Percentiles rank a stretch among this genome's conserved stretches.
Conservation (phyloP, 2,797 vertebrate genomes). For the Graptemys geographica region DNA sequence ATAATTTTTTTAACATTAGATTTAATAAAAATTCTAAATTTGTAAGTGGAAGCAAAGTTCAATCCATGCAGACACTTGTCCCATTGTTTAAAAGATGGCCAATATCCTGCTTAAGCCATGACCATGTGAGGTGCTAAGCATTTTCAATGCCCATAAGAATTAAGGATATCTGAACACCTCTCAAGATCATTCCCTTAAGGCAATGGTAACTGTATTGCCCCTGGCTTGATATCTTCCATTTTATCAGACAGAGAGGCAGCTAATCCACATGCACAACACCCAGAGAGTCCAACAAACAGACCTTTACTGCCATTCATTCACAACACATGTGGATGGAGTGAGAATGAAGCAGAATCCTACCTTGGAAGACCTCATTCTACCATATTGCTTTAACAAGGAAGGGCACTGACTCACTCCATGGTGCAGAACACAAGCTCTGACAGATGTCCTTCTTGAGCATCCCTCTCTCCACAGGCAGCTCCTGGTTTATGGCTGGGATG, state of each 20-base stretch:
- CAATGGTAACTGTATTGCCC: neutral
- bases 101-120: neutral
- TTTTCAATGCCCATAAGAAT: neutral
- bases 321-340: neutral
- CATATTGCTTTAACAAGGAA: neutral
- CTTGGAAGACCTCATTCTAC: neutral
- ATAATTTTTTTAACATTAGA: no score
- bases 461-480: neutral
- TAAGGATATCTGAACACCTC: neutral
- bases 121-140: neutral
- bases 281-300: neutral
- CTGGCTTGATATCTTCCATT: no score
- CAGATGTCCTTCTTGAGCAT: rapidly evolving
- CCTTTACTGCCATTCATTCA: neutral
- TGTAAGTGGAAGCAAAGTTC: neutral
- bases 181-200: neutral
- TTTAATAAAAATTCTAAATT: no score
- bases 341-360: neutral
- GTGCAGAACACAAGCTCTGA: neutral
- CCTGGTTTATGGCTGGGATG: neutral
- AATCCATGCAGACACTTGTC: rapidly evolving
- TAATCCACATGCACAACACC: neutral
- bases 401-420: neutral
- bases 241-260: rapidly evolving
- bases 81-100: neutral